Evolutionary conservation across 2,888 invertebrate genomes (phyloP).

Genomic region (Abscondita cerata): DNA sequence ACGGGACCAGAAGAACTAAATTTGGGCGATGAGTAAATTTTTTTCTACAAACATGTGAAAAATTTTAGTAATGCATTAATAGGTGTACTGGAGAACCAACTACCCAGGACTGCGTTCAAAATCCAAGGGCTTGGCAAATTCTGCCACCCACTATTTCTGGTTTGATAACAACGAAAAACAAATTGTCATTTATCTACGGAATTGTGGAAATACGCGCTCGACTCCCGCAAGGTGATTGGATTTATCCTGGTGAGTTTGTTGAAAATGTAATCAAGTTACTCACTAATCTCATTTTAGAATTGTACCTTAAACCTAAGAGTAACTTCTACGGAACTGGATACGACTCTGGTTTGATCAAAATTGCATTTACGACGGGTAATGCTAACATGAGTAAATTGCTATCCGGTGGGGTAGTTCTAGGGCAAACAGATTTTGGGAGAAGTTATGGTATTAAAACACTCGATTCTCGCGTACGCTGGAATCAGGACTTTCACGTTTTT

Average conservation of each 20-base stretch:
- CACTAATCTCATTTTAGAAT: constrained; percentile 58
- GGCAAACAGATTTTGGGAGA: constrained; percentile 45
- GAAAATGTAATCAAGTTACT: not conserved
- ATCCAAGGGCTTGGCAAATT: constrained; percentile 63
- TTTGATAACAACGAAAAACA: constrained; percentile 66
- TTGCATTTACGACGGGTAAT: constrained; percentile 76
- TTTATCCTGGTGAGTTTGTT: constrained; percentile 70
- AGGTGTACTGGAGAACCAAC: constrained; percentile 58
- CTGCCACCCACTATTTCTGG: constrained; percentile 74
- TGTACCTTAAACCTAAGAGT: constrained; percentile 70
- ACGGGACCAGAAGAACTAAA: constrained; percentile 48
- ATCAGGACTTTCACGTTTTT: constrained; percentile 64
- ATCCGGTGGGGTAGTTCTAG: constrained; percentile 50
- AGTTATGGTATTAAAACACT: constrained; percentile 46
- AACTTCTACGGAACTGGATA: constrained; percentile 68
- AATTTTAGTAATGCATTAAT: constrained; percentile 2
- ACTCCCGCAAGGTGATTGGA: constrained; percentile 79
- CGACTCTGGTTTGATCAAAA: constrained; percentile 74
- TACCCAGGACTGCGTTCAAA: constrained; percentile 58
- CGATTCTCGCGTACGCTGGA: constrained; percentile 51
- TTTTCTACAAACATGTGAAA: not conserved
- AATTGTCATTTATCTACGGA: constrained; percentile 74
- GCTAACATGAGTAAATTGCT: constrained; percentile 20
- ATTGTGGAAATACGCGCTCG: constrained; percentile 73
- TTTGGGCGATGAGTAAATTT: constrained; percentile 51